Evolutionary conservation across 2,888 invertebrate species (phyloP).

Genomic region (Pseudolycoriella hygida): DNA sequence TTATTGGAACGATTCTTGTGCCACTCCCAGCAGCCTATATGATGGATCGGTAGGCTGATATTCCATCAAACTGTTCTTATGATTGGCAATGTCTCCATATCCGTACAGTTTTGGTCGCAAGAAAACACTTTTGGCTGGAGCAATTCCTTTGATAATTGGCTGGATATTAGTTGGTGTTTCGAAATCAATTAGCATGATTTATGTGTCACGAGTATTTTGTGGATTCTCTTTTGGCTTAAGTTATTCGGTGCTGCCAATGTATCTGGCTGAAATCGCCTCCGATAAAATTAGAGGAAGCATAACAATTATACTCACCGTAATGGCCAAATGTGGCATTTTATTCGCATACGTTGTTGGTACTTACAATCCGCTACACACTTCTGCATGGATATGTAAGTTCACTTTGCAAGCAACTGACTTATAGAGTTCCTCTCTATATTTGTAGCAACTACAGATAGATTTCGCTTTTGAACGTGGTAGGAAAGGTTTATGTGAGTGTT

Average conservation of each 20-base stretch:
- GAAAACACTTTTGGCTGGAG: slow-evolving; percentile 39
- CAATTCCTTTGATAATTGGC: slow-evolving; percentile 40
- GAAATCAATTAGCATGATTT: slow-evolving; percentile 35
- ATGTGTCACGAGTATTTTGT: slow-evolving; percentile 40
- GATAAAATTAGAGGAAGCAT: slow-evolving; percentile 31
- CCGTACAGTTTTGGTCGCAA: slow-evolving; percentile 41
- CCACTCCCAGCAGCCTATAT: slow-evolving; percentile 41
- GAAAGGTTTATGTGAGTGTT: too few relatives aligned
- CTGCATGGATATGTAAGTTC: background rate
- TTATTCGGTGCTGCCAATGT: slow-evolving; percentile 43
- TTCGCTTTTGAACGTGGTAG: too few relatives aligned
- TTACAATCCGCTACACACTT: background rate
- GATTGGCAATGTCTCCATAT: background rate
- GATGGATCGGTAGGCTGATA: slow-evolving; percentile 29
- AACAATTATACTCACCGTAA: background rate
- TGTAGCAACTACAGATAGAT: too few relatives aligned
- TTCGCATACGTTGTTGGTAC: background rate
- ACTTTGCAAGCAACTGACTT: too few relatives aligned
- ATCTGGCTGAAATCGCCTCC: slow-evolving; percentile 42
- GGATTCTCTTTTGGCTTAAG: slow-evolving; percentile 44
- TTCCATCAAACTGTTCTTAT: background rate
- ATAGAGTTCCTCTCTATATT: too few relatives aligned
- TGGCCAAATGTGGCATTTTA: background rate
- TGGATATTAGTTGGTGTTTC: slow-evolving; percentile 46
- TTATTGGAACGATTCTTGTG: slow-evolving; percentile 42